phyloP scores from a whole-genome alignment of 2,113 vertebrate species.

The Nanorana parkeri region DNA sequence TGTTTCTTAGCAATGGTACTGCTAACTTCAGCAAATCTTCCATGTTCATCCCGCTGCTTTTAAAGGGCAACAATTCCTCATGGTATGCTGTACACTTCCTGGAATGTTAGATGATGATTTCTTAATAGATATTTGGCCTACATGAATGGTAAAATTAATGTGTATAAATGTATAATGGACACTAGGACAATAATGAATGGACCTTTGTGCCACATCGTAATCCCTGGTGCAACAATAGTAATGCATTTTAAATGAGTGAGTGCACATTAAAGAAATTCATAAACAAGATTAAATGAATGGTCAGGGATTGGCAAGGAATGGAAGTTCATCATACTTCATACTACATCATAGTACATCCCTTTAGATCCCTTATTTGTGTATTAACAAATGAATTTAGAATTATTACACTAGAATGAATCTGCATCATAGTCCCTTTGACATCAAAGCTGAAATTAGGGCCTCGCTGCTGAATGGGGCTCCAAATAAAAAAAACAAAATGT shows the following conservation, averaged over 20 bases:
- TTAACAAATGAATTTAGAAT: not conserved
- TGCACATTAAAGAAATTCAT: conserved; percentile 32
- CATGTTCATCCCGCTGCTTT: not conserved
- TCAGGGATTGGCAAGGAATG: not conserved
- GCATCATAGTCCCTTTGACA: too few relatives aligned
- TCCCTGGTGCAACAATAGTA: not conserved
- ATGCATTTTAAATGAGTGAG: not conserved
- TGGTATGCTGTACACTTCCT: conserved; percentile 20
- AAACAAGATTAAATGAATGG: conserved; percentile 26
- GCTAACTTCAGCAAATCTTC: too few relatives aligned
- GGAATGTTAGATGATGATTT: conserved; percentile 26
- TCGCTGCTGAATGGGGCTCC: too few relatives aligned
- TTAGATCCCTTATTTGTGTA: not conserved
- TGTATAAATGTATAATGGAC: conserved; percentile 36
- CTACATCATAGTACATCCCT: too few relatives aligned
- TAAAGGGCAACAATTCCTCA: conserved; percentile 1
- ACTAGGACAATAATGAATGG: conserved; percentile 33
- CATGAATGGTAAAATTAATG: conserved; percentile 31
- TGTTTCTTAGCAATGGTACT: too few relatives aligned
- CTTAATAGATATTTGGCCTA: conserved; percentile 21
- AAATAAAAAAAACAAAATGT: too few relatives aligned
- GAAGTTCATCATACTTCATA: not conserved
- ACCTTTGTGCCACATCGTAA: conserved; percentile 9
- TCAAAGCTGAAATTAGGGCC: too few relatives aligned
- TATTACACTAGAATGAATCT: too few relatives aligned